Evolutionary conservation across 2,888 invertebrate genomes (phyloP).

Genomic region (Stictocephala bisonia): DNA sequence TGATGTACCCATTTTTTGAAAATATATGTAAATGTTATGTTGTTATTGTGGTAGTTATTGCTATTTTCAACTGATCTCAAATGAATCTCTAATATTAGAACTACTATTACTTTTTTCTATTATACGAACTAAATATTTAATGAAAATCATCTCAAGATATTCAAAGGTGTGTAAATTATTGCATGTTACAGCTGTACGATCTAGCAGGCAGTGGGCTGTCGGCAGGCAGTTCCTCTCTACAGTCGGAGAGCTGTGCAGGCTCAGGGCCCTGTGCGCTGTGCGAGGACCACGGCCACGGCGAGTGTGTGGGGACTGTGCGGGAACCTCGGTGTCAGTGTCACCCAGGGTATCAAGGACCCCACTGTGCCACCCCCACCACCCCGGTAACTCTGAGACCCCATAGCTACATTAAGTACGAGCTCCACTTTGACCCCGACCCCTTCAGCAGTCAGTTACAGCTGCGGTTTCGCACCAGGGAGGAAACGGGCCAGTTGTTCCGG

Average conservation of each 20-base stretch:
- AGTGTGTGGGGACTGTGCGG: slow-evolving; percentile 89
- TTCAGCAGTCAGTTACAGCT: slow-evolving; percentile 94
- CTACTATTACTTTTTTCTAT: too few relatives aligned
- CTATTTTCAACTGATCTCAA: too few relatives aligned
- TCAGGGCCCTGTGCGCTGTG: slow-evolving; percentile 89
- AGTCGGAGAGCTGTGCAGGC: slow-evolving; percentile 95
- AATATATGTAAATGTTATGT: too few relatives aligned
- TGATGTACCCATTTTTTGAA: too few relatives aligned
- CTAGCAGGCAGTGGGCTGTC: slow-evolving; percentile 92
- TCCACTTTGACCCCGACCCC: slow-evolving; percentile 93
- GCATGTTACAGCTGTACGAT: slow-evolving; percentile 92
- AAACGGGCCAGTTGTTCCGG: slow-evolving; percentile 92
- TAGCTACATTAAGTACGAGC: slow-evolving; percentile 95
- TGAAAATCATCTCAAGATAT: too few relatives aligned
- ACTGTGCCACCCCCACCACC: slow-evolving; percentile 85
- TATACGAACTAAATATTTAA: too few relatives aligned
- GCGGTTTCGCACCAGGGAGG: slow-evolving; percentile 92
- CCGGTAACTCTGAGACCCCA: slow-evolving; percentile 93
- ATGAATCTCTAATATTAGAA: too few relatives aligned
- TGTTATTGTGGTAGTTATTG: too few relatives aligned
- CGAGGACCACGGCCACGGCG: slow-evolving; percentile 87
- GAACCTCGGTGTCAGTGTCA: slow-evolving; percentile 88
- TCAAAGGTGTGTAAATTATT: too few relatives aligned
- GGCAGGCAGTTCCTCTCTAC: slow-evolving; percentile 82
- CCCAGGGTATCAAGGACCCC: slow-evolving; percentile 95